phyloP scores from a whole-genome alignment of 2,888 invertebrate species.

The Polydrusus pterygomalis region DNA sequence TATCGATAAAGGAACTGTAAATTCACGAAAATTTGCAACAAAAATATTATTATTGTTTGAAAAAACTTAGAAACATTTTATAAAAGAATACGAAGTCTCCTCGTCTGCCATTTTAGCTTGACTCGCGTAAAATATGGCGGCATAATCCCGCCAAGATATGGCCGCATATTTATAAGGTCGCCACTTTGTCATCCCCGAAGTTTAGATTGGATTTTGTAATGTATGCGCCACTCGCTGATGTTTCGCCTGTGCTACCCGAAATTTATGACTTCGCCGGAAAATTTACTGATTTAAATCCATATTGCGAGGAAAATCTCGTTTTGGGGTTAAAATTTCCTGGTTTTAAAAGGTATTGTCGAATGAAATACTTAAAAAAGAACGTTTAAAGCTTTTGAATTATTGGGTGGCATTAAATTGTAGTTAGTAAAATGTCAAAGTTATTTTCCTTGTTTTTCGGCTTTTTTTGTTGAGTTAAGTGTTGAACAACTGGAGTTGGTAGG shows the following conservation, averaged over 20 bases:
- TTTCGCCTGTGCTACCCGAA: conserved; percentile 48
- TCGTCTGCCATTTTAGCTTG: conserved; percentile 65
- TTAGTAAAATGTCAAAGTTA: no score
- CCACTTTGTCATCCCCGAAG: conserved; percentile 72
- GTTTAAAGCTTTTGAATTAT: no score
- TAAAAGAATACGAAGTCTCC: conserved; percentile 7
- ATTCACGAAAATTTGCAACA: no score
- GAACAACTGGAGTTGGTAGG: no score
- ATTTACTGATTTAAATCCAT: conserved; percentile 53
- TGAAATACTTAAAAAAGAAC: not conserved
- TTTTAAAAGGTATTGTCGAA: not conserved
- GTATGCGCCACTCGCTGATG: conserved; percentile 63
- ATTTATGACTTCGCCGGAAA: conserved; percentile 45
- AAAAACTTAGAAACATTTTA: not conserved
- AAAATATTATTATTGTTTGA: not conserved
- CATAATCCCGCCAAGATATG: conserved; percentile 71
- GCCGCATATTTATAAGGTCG: conserved; percentile 72
- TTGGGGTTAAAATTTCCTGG: conserved; percentile 19
- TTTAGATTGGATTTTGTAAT: conserved; percentile 73
- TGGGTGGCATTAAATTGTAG: no score
- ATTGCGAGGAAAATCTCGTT: conserved; percentile 25
- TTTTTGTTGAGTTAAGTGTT: no score
- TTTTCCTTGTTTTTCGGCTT: no score
- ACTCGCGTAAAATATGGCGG: conserved; percentile 68
- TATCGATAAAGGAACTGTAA: no score